Evolutionary conservation across 2,113 vertebrate species (phyloP).

Genomic region (Poeciliopsis prolifica): DNA sequence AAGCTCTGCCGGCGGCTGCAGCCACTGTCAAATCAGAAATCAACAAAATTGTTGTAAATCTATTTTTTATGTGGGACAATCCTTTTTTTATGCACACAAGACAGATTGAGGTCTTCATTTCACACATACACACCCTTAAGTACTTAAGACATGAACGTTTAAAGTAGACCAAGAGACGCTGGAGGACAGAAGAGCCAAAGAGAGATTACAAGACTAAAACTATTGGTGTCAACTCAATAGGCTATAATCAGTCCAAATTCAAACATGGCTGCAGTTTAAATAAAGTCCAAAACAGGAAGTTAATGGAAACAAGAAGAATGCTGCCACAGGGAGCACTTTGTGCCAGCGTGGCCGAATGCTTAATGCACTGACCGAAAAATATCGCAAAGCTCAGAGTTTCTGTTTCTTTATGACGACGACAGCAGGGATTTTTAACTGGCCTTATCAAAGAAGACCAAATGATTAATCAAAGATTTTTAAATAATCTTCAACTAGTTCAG

Average conservation of each 20-base stretch:
- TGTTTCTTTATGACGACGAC: background rate
- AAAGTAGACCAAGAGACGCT: constrained; percentile 27
- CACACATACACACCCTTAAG: constrained; percentile 11
- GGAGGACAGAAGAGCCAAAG: constrained; percentile 15
- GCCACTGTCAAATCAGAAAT: constrained; percentile 39
- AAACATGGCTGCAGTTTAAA: background rate
- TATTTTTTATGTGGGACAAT: constrained; percentile 17
- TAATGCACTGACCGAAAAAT: background rate
- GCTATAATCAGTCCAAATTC: constrained; percentile 11
- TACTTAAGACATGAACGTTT: constrained; percentile 16
- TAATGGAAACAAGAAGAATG: background rate
- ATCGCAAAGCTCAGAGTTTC: background rate
- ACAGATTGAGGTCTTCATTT: constrained; percentile 22
- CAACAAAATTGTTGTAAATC: constrained; percentile 28
- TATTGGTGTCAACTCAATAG: constrained; percentile 5
- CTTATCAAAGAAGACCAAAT: background rate
- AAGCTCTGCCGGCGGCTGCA: constrained; percentile 36
- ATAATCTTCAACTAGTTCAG: no score
- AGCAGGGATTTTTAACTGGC: background rate
- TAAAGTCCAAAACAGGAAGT: constrained; percentile 1
- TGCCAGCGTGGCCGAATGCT: background rate
- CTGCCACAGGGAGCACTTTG: background rate
- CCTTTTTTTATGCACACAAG: constrained; percentile 25
- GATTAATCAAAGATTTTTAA: background rate
- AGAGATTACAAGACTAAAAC: constrained; percentile 29